Percentiles rank a stretch among this genome's conserved stretches.
phyloP scores from a whole-genome alignment of 1,140 invertebrate species.

The Nautilus pompilius region DNA sequence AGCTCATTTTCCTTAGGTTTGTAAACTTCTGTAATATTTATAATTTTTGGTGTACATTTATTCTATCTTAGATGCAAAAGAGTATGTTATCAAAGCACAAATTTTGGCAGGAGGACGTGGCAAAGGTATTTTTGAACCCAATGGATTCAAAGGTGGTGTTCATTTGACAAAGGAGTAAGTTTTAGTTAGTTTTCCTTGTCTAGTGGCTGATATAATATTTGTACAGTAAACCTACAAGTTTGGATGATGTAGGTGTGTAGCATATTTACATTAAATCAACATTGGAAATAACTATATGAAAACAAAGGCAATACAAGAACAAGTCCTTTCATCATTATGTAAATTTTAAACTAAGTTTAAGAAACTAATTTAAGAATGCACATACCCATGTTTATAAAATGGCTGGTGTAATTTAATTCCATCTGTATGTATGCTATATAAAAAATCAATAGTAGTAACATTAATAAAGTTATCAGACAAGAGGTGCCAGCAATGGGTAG shows the following conservation, averaged over 20 bases:
- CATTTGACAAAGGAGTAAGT: slow-evolving; percentile 89
- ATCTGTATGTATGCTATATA: no score
- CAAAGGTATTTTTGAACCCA: slow-evolving; percentile 82
- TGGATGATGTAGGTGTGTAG: background rate
- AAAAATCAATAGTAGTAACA: no score
- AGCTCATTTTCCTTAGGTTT: no score
- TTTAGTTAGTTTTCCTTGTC: background rate
- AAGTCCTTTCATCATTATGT: background rate
- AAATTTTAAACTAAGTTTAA: background rate
- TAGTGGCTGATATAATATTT: slow-evolving; percentile 38
- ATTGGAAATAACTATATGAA: no score
- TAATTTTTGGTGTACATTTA: background rate
- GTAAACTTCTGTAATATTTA: no score
- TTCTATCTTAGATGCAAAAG: slow-evolving; percentile 69
- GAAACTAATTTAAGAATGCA: background rate
- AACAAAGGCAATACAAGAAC: no score
- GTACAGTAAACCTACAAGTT: background rate
- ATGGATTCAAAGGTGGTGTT: slow-evolving; percentile 95
- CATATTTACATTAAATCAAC: no score
- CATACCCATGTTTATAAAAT: background rate
- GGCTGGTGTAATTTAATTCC: background rate
- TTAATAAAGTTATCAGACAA: no score
- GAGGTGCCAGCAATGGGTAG: no score
- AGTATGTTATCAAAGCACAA: slow-evolving; percentile 99
- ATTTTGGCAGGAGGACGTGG: slow-evolving; percentile 96